A percentile compares a stretch with the other conserved stretches of the same genome.
phyloP scores from a whole-genome alignment of 2,888 invertebrate genomes.

The Drosophila trichaetosa region DNA sequence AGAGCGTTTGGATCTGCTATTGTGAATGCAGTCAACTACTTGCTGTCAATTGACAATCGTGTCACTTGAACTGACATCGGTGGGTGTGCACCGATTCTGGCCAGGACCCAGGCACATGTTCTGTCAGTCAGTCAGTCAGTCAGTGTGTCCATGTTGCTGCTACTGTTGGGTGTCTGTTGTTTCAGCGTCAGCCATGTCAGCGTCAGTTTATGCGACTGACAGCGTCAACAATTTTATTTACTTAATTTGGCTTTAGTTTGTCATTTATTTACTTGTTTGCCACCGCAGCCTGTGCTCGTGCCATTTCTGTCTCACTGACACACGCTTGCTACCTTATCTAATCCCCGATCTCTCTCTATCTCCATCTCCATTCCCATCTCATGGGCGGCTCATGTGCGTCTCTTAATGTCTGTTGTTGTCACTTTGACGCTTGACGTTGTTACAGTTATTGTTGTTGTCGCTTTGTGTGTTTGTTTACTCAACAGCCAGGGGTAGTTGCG shows the following conservation, averaged over 20 bases:
- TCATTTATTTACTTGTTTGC: slow-evolving; percentile 78
- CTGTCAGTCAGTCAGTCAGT: slow-evolving; percentile 31
- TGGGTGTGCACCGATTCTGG: slow-evolving; percentile 44
- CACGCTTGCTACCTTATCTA: slow-evolving; percentile 22
- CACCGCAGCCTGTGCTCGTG: slow-evolving; percentile 44
- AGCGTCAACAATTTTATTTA: slow-evolving; percentile 79
- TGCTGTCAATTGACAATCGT: slow-evolving; percentile 44
- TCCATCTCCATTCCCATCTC: slow-evolving; percentile 20
- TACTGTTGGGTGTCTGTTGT: slow-evolving; percentile 34
- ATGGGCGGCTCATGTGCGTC: slow-evolving; percentile 47
- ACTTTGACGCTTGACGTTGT: slow-evolving; percentile 72
- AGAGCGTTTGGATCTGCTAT: slow-evolving; percentile 12
- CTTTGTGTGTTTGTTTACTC: slow-evolving; percentile 20
- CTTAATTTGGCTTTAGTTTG: slow-evolving; percentile 81
- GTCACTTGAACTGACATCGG: slow-evolving; percentile 53
- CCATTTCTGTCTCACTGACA: slow-evolving; percentile 15
- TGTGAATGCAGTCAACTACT: slow-evolving; percentile 43
- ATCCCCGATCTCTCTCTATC: neutral
- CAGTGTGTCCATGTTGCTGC: slow-evolving; percentile 5
- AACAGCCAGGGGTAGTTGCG: slow-evolving; percentile 29
- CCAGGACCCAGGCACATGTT: slow-evolving; percentile 32
- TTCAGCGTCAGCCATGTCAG: slow-evolving; percentile 60
- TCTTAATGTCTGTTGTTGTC: slow-evolving; percentile 77
- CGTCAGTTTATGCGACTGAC: slow-evolving; percentile 74
- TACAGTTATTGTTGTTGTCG: slow-evolving; percentile 44